A percentile compares a stretch with the other conserved stretches of the same genome.
Conservation (phyloP, 2,113 vertebrate species). For the Trematomus loennbergii region DNA sequence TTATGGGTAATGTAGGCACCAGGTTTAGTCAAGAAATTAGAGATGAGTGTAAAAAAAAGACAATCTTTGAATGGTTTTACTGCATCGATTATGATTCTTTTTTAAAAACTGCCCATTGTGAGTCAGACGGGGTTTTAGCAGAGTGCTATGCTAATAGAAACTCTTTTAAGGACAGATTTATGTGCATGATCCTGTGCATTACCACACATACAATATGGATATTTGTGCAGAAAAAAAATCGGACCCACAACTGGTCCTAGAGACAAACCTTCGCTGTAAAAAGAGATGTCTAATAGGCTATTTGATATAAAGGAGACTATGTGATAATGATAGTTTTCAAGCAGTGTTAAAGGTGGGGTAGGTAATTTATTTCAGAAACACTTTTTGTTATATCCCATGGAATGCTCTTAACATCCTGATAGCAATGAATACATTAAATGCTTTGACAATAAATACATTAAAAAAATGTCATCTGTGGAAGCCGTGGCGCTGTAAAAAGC, state of each 20-base stretch:
- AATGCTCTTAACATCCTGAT: no score
- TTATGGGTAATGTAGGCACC: neutral
- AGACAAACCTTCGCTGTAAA: constrained; percentile 5
- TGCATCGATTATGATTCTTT: neutral
- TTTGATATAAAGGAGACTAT: no score
- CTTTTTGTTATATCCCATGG: no score
- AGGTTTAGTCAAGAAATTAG: neutral
- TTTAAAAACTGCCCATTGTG: neutral
- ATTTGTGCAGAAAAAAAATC: constrained; percentile 10
- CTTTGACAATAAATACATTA: no score
- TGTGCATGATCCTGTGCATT: constrained; percentile 9
- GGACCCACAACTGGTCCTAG: neutral
- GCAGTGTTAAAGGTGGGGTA: no score
- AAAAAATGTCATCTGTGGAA: no score
- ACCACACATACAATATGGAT: neutral
- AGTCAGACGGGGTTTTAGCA: neutral
- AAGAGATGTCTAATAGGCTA: constrained; percentile 14
- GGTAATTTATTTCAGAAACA: no score
- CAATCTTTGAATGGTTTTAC: neutral
- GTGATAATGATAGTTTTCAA: no score
- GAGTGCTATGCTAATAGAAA: neutral
- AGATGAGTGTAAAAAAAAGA: neutral
- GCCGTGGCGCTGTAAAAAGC: no score
- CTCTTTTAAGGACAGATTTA: neutral
- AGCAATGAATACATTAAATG: no score